A percentile compares a stretch with the other conserved stretches of the same genome.
These are phyloP conservation scores for Neosilurus mollespiculum DNA, from an alignment of 2,797 vertebrate species.

Conservation along the genomic window DNA sequence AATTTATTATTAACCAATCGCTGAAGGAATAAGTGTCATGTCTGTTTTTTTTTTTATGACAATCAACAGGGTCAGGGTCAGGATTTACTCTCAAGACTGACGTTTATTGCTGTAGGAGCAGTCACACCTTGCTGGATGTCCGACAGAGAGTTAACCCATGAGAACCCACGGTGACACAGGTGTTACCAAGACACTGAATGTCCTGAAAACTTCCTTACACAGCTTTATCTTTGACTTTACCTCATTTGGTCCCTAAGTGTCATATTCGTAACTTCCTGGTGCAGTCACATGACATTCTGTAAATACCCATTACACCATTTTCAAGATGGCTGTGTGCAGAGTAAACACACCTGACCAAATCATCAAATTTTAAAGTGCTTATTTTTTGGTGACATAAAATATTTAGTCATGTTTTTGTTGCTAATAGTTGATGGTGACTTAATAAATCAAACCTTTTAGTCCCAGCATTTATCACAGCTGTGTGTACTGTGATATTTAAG, in stretches of 20 bases:
- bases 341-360: background rate
- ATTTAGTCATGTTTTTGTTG: too few species aligned
- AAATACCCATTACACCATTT: conserved; percentile 10
- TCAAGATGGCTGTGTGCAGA: conserved; percentile 9
- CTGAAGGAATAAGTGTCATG: too few species aligned
- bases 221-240: background rate
- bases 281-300: background rate
- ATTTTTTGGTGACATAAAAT: background rate
- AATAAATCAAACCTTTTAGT: too few species aligned
- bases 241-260: background rate
- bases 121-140: too few species aligned
- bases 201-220: background rate
- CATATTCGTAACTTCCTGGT: background rate
- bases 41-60: too few species aligned
- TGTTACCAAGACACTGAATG: conserved; percentile 9
- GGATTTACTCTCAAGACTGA: too few species aligned
- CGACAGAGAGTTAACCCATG: background rate
- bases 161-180: background rate
- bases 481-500: too few species aligned
- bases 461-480: too few species aligned
- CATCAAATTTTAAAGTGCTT: background rate
- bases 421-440: too few species aligned
- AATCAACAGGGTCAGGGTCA: too few species aligned
- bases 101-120: too few species aligned
- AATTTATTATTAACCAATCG: too few species aligned